Evolutionary conservation across 2,797 vertebrate species (phyloP), one percentile per base, ranked within the genome.

Genomic region (Ctenochaetus hawaiiensis): DNA sequence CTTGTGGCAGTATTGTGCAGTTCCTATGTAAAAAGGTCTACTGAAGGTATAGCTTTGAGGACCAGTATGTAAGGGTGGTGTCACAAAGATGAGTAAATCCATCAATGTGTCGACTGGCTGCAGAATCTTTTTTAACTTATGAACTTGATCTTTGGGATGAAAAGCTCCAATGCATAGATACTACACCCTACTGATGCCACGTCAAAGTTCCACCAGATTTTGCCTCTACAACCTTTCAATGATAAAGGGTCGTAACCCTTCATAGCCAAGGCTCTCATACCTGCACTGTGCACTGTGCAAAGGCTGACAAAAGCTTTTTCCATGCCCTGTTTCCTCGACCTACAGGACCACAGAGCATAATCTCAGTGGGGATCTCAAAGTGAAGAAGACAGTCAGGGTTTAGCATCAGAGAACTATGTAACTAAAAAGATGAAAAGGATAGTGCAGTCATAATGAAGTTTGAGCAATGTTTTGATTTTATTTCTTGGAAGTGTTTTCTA

Each of bases 241-340:
- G 63, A 45, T 37, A 4, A 20, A 64, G 56, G 56, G 62, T 67
- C 18, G 23, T 53, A 64, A 77, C 77, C 68, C 60, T 61, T 44
- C 6, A 54, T 39, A 39, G 69, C 44, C 59, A 56, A 62, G 37
- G 23, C 56, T 82, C 61, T 53, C 89, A 81, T 87, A 85, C 81
- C 81, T 83, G 65, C 2, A 4, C 51, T 60, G 39, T 86, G 73
- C 72, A 48, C 39, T 67, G 67, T 67, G 23, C 34, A 18, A 56
- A 1, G 37, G 71, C 60, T 58, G 74, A 86, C 77, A 65, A 86
- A 89, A 84, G 59, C 47, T 75, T 62, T 79, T 82, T 78, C 66
- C 75, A 39, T 52, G 61, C 62, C 51, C 37, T n/a, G 69, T 86
- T 86, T 84, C 70, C 68, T 48, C 1, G 1, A 81, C 76, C 78